Conservation (phyloP, 2,113 vertebrate genomes). For the Mus musculus region GRCm39 chr2:72239501-72240000, state of each 20-base stretch:
- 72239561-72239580: too few relatives aligned
- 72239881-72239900: not conserved
- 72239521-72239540: too few relatives aligned
- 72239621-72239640: not conserved
- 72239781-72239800: not conserved
- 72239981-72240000: not conserved
- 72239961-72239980: too few relatives aligned
- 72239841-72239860: not conserved
- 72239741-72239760: conserved; percentile 3
- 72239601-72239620: not conserved
- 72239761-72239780: not conserved
- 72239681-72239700: conserved; percentile 22
- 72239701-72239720: not conserved
- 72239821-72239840: not conserved
- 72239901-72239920: not conserved
- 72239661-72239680: not conserved
- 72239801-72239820: not conserved
- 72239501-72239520: too few relatives aligned
- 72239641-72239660: not conserved
- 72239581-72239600: not conserved
- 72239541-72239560: too few relatives aligned
- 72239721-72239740: not conserved
- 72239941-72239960: not conserved
- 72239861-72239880: not conserved
- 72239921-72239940: not conserved